phyloP scores from a whole-genome alignment of 2,888 invertebrate species.

The Magallana nippona region DNA sequence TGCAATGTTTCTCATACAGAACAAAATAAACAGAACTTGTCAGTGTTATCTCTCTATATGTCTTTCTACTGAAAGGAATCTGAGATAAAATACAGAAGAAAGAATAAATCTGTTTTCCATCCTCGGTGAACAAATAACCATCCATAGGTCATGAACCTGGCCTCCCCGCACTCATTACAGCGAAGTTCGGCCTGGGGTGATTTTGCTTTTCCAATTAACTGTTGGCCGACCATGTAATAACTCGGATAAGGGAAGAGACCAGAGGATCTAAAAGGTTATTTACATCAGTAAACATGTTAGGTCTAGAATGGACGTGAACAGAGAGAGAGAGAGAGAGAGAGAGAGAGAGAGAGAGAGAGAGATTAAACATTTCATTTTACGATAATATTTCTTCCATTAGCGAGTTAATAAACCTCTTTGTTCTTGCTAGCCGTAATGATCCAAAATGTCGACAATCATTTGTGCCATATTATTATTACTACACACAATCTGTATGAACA shows the following conservation, averaged over 20 bases:
- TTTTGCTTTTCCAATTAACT: slow-evolving; percentile 32
- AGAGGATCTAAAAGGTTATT: slow-evolving; percentile 15
- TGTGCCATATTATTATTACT: too few relatives aligned
- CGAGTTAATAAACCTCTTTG: too few relatives aligned
- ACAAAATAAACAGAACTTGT: background rate
- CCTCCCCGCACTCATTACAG: background rate
- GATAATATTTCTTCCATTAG: too few relatives aligned
- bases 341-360: background rate
- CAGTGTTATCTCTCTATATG: background rate
- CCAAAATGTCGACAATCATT: too few relatives aligned
- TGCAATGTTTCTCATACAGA: background rate
- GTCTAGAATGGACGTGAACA: background rate
- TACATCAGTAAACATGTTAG: slow-evolving; percentile 13
- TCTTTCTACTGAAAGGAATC: background rate
- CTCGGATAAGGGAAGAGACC: background rate
- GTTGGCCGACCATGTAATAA: slow-evolving; percentile 11
- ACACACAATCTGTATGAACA: too few relatives aligned
- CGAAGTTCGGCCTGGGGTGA: background rate
- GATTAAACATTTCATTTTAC: background rate
- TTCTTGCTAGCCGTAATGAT: too few relatives aligned
- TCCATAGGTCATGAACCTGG: background rate
- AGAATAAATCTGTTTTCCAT: background rate
- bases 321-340: background rate
- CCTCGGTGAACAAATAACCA: slow-evolving; percentile 7
- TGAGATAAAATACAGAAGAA: slow-evolving; percentile 8